Base-by-base conservation (phyloP, 1,140 invertebrate genomes). In the Holcopasites calliopsidis region DNA sequence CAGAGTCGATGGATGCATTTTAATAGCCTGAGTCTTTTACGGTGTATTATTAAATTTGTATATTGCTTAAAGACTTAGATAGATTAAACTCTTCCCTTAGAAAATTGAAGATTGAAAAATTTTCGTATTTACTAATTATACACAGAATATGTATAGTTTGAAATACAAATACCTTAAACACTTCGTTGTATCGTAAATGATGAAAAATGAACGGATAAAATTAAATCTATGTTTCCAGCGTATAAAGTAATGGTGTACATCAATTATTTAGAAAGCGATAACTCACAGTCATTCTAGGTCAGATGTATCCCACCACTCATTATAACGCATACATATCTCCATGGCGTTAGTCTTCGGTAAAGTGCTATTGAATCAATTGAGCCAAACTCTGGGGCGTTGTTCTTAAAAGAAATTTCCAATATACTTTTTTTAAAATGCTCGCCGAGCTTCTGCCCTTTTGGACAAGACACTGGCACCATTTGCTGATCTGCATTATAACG, bases 391-490 rank as follows among this genome's bases (percentile, higher is more conserved):
- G n/a, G n/a, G n/a, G 35, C 23, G 1, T 21, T 50, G 16, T 11
- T 62, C 18, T 42, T 18, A 16, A 61, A 61, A 42, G n/a, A 40
- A 64, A 64, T 33, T 5, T 28, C 21, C 26, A 68, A 68, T 62
- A 33, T 33, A 3, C 28, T 16, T 52, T 2, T 3, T n/a, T 6
- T 5, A 82, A 65, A 64, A 90, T 90, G 88, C 44, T 88, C 33
- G 54, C 77, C 6, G 72, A 91, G 64, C 33, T 87, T 31, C 35
- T 88, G 21, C 90, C 89, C 28, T 90, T 90, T 73, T 88, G 85
- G 79, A 76, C 57, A 11, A 88, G 89, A 62, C 85, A 90, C 57
- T 86, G 88, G 83, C 65, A 84, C 35, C 83, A 88, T 38, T 23
- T 89, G 49, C 42, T 85, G 0, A 70, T 88, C 31, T 23, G n/a